phyloP scores from a whole-genome alignment of 2,888 invertebrate genomes.

The Tolmerus cingulatus region DNA sequence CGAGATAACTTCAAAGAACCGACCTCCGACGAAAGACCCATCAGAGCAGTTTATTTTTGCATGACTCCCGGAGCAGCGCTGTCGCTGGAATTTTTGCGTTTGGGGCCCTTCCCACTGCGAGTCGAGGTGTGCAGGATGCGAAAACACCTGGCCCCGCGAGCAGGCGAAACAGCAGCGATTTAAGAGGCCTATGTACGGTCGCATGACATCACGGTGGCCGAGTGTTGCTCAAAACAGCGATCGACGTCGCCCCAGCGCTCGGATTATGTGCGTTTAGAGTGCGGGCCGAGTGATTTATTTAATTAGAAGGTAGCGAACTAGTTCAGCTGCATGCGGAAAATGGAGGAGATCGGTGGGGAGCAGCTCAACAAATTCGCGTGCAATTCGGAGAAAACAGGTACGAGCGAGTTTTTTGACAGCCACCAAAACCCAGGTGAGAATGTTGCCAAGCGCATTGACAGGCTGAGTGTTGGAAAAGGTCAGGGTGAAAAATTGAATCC shows the following conservation, averaged over 20 bases:
- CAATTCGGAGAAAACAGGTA: slow-evolving; percentile 38
- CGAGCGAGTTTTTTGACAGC: slow-evolving; percentile 35
- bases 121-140: slow-evolving; percentile 1
- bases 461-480: slow-evolving; percentile 13
- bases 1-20: background rate
- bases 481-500: background rate
- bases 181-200: background rate
- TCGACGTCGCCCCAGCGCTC: background rate
- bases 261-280: background rate
- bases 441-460: slow-evolving; percentile 5
- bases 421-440: background rate
- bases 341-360: slow-evolving; percentile 52
- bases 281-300: background rate
- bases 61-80: background rate
- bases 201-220: slow-evolving; percentile 3
- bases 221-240: background rate
- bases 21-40: background rate
- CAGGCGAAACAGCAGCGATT: background rate
- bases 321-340: slow-evolving; percentile 34
- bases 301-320: background rate
- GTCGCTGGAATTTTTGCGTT: background rate
- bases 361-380: slow-evolving; percentile 50
- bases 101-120: background rate
- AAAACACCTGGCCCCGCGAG: slow-evolving; percentile 34
- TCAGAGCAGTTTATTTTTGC: slow-evolving; percentile 1